Evolutionary conservation across 2,888 invertebrate species (phyloP), one percentile per base, ranked within the genome.

Genomic region (Cerastoderma edule): DNA sequence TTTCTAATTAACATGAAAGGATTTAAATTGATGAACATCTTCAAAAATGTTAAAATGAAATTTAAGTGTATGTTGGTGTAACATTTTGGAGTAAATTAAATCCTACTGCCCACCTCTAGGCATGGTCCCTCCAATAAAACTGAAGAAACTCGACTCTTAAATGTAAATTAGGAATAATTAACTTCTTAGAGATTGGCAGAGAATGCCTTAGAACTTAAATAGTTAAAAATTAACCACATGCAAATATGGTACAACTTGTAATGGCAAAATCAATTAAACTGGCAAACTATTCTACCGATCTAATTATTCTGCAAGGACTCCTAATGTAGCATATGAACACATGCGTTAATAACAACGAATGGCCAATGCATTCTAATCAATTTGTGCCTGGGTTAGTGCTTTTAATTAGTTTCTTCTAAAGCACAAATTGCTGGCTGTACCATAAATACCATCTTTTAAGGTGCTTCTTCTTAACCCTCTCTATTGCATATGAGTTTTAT

Each of bases 21-120:
- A 75, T 75, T 75, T 67, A 67, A 67, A 71, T 71, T 71, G 71
- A 71, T 75, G 71, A 67, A 75, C 60, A 19, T 60, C 39, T 60
- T 60, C 60, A 60, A 60, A 57, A 60, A 39, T 60, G 39, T 35
- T n/a, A 39, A 60, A 60, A 60, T 60, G 39, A 39, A 60, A 39
- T 39, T 60, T 60, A 22, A 60, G 39, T 35, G 60, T 35, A 60
- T 35, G 60, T 60, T 60, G 33, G 33, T 60, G 32, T 60, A 16
- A 60, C 60, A 39, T 39, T 60, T 33, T 39, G 2, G 39, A 60
- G 60, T 24, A 60, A 60, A 39, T 60, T 33, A 33, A 60, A 60
- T 60, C 33, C 6, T 4, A 39, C 33, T 39, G 60, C 33, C 60
- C 60, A 39, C 19, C 39, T 39, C 39, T 24, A 5, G 39, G 33